These are phyloP conservation scores for Erebia aethiops DNA, from an alignment of 2,888 invertebrate species.

Conservation along the genomic window DNA sequence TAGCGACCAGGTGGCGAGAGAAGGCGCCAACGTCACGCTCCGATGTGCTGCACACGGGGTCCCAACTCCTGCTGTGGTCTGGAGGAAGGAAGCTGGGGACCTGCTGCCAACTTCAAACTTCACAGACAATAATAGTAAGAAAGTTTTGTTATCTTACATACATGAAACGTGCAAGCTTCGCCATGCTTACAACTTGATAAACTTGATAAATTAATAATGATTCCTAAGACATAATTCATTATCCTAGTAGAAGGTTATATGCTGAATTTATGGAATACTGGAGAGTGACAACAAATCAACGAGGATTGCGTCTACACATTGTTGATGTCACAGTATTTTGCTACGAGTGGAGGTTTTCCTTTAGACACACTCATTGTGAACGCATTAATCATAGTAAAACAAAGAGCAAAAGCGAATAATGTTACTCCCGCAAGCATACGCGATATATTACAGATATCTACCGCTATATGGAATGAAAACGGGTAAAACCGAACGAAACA, in stretches of 20 bases:
- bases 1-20: constrained; percentile 92
- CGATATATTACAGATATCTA: constrained; percentile 11
- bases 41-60: constrained; percentile 94
- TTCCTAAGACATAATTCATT: no score
- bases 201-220: no score
- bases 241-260: no score
- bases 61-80: constrained; percentile 92
- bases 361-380: not conserved
- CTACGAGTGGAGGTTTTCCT: not conserved
- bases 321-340: not conserved
- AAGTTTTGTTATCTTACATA: not conserved
- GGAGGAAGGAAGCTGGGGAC: constrained; percentile 92
- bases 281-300: no score
- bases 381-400: not conserved
- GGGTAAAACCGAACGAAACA: constrained; percentile 38
- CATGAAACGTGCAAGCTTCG: no score
- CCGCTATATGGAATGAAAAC: constrained; percentile 28
- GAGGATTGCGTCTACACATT: no score
- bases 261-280: no score
- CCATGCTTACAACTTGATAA: no score
- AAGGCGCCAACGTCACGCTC: constrained; percentile 93
- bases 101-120: constrained; percentile 81
- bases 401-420: not conserved
- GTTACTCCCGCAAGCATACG: not conserved
- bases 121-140: constrained; percentile 77